Evolutionary conservation across 2,888 invertebrate genomes (phyloP).

Genomic region (Folsomia manolachei): DNA sequence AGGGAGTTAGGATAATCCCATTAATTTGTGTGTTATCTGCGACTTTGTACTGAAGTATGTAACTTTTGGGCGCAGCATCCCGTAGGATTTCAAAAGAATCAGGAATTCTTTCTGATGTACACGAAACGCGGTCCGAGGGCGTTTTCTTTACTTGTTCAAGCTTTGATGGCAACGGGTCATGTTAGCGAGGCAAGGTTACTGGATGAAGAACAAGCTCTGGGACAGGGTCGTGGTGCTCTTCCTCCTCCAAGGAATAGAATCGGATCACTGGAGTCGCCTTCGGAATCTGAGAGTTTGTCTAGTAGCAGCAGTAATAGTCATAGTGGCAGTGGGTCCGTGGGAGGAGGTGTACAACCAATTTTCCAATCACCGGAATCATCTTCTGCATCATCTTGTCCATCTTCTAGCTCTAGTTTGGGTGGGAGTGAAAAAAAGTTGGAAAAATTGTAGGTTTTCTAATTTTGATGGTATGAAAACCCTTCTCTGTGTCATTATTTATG

Average conservation of each 20-base stretch:
- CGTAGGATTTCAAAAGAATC: constrained; percentile 26
- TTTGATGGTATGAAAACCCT: too few species aligned
- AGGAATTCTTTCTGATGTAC: constrained; percentile 44
- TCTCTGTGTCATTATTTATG: too few species aligned
- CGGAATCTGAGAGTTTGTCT: background rate
- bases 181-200: constrained; percentile 33
- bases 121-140: constrained; percentile 43
- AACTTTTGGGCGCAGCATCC: constrained; percentile 21
- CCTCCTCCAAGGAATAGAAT: background rate
- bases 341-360: background rate
- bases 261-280: constrained; percentile 6
- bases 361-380: background rate
- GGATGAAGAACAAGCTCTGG: background rate
- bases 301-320: background rate
- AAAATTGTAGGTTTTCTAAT: background rate
- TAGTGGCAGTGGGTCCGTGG: too few species aligned
- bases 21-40: too few species aligned
- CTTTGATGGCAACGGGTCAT: constrained; percentile 36
- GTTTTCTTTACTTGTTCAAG: constrained; percentile 30
- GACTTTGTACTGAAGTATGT: background rate
- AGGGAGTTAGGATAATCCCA: too few species aligned
- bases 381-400: background rate
- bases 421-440: too few species aligned
- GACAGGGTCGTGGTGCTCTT: background rate
- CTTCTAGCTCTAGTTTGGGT: background rate